Evolutionary conservation across 2,888 invertebrate genomes (phyloP), one percentile per base, ranked within the genome.

Genomic region (Drosophila histrio): DNA sequence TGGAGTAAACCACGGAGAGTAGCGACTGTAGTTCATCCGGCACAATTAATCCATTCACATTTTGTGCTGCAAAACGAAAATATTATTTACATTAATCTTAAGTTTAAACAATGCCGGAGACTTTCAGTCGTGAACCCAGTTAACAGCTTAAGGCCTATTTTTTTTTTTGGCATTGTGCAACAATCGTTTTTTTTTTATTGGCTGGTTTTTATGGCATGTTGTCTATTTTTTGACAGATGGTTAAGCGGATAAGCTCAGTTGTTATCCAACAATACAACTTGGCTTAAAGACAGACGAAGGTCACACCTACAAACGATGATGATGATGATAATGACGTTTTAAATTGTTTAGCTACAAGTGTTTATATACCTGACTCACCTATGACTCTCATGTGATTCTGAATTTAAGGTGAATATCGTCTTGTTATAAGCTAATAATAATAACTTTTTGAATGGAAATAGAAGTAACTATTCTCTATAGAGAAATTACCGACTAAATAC

Each of bases 1-100:
- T 96, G 7, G 96, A 96, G 90, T 96, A 97, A 0, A 96, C 94
- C 3, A 97, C 93, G 0, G 96, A 96, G 6, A 97, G 92, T 26
- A 96, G 89, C 0, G 96, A 96, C 0, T 96, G 96, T 49, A 97
- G 79, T 91, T 97, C 96, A 87, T 96, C 95, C 0, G 97, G 96
- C 26, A 97, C 94, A 77, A 97, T 95, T 17, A 96, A 92, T 0
- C 94, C 92, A 49, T 92, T 91, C 54, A 91, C 91, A 49, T 60
- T 57, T 50, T 61, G 66, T 28, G 72, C 87, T 88, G 72, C 8
- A 65, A 69, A 69, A 46, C 19, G 36, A 36, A 34, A 22, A 21
- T 39, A 15, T 22, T 38, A 58, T 50, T 49, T 8, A 41, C 13
- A 28, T 53, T 50, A 26, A 56, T 50, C 36, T 38, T 13, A n/a